Base-by-base conservation (phyloP, 2,113 vertebrate species). In the Cyrtonyx montezumae region DNA sequence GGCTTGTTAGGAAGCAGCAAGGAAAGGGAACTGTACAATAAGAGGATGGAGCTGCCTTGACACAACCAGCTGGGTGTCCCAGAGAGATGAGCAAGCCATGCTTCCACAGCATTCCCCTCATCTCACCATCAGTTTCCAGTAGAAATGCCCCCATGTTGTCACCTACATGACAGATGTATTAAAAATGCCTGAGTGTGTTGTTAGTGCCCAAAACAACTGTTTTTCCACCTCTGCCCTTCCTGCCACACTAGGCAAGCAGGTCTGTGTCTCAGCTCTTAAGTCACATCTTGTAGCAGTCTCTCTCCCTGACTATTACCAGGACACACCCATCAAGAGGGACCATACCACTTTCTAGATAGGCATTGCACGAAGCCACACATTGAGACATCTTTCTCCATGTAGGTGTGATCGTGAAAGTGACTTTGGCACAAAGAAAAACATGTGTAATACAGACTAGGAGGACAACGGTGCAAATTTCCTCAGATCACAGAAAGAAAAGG, bases 51-150 rank as follows among this genome's bases (percentile, higher is more conserved):
- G 26, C 66, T 79, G 56, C 45, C 68, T 21, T 79, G 46, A 32
- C 3, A 3, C 11, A 49, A 21, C 20, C 5, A 3, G 23, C 25
- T 1, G 0, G 12, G 46, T 0, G 0, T 56, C 15, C 63, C 43
- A 40, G 49, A 90, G 37, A 9, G 9, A 6, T 0, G 1, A 84
- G 28, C 23, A 12, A 68, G 40, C 26, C 20, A 7, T 5, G 23
- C n/a, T 23, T 79, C 26, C 7, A 8, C 53, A 32, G 13, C 32
- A 61, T 19, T 34, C 11, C 6, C 34, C 25, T 51, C 15, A 12
- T 26, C 12, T 28, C 23, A 9, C 45, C 16, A 30, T 36, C 23
- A 69, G 45, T 48, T 78, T 1, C 0, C 25, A 56, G 40, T 55
- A 73, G 23, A 63, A 11, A 28, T 51, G 45, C 13, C 62, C 13